Evolutionary conservation across 1,140 invertebrate genomes (phyloP), one percentile per base, ranked within the genome.

Genomic region (Lepidotrigona ventralis): DNA sequence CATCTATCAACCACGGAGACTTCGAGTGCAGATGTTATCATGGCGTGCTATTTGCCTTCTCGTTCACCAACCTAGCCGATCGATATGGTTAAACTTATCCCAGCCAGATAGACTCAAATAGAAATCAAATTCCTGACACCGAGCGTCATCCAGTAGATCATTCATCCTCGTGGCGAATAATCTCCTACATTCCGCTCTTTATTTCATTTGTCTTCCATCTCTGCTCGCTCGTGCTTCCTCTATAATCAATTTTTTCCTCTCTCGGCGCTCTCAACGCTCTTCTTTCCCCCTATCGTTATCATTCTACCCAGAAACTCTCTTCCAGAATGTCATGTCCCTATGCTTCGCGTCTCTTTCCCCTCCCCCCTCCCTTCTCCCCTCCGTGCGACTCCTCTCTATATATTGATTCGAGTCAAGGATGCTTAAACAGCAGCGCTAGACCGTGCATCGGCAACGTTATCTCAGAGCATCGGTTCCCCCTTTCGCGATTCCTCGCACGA

Each of bases 121-220:
- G 46, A 83, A 83, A 83, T 83, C 71, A 71, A 78, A 64, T 79
- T 79, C 66, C 29, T 17, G 9, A 29, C 29, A 71, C 56, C 6
- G 12, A n/a, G 54, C 17, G 1, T 23, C 66, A 14, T 29, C 46
- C 26, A 39, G 39, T 54, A 29, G 72, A 83, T 86, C 79, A 79
- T 88, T 88, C 76, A 82, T 64, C 70, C 26, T 17, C 23, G 63
- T 46, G 39, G 68, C 77, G 70, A 87, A 82, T 85, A 70, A 88
- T 85, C 76, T 71, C 39, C 6, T 66, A 19, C n/a, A 63, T 64
- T 29, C 23, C 39, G 46, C n/a, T 51, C 56, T 71, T 60, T 6
- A 8, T 15, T 51, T n/a, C 17, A 19, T 9, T 15, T 51, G 26
- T 15, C 51, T 29, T 9, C 9, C 17, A 23, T 66, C 23, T 39